Base-by-base conservation (phyloP, 2,888 invertebrate genomes). In the Acrobeloides nanus region DNA sequence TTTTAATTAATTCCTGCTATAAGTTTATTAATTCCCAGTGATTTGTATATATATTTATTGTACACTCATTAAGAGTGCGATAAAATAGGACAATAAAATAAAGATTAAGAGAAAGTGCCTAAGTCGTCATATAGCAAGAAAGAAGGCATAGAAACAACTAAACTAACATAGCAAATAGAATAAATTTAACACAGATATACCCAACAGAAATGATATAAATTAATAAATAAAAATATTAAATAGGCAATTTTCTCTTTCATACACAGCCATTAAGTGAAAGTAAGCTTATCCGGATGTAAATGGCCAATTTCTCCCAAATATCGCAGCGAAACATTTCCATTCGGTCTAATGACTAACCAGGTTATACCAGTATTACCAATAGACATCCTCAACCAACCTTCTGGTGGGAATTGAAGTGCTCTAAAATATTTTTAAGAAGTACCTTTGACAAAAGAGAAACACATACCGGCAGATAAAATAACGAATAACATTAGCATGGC, bases 401-500 rank as follows among this genome's bases (percentile, higher is more conserved):
- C 93, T 0, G 92, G 85, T 0, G 93, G 93, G 71, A 95, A 85
- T 75, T 97, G 97, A 32, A 97, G 79, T 0, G 90, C 92, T 74
- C 95, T 89, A 77, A 52, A 42, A 73, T 26, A 8, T 12, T 20
- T 18, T 6, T 50, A 53, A 33, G 17, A 57, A 4, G n/a, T n/a
- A n/a, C n/a, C n/a, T n/a, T n/a, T n/a, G n/a, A n/a, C n/a, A n/a
- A n/a, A n/a, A n/a, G n/a, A n/a, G n/a, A n/a, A n/a, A n/a, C n/a
- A 27, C 77, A 78, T 71, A 85, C 85, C 85, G 82, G 80, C 88
- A 88, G n/a, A 87, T 83, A 73, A 87, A 87, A 76, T 88, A 95
- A 35, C 92, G 81, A 68, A 97, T 97, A 20, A 97, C 95, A 76
- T 97, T 97, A 3, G 88, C 93, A 76, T 97, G 97, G 64, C 95